These are phyloP conservation scores for Tetrao urogallus DNA, from an alignment of 2,113 vertebrate species.

Conservation along the genomic window DNA sequence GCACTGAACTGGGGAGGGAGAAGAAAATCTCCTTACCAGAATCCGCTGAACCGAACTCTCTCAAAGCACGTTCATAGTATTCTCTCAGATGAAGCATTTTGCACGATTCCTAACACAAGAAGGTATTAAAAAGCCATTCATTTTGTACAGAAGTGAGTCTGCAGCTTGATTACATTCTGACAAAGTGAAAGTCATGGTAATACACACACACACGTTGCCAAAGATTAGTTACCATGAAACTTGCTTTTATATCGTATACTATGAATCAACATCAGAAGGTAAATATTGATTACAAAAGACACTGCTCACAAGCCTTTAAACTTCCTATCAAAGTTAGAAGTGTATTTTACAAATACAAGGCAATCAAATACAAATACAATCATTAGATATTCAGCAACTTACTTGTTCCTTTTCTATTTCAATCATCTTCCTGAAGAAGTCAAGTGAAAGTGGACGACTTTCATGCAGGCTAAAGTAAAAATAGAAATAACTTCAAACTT, in stretches of 20 bases:
- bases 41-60: constrained; percentile 89
- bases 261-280: constrained; percentile 16
- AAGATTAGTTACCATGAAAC: constrained; percentile 42
- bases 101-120: constrained; percentile 82
- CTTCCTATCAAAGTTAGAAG: neutral
- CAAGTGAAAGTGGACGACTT: constrained; percentile 86
- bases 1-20: neutral
- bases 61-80: constrained; percentile 92
- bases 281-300: constrained; percentile 11
- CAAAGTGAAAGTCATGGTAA: constrained; percentile 22
- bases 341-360: neutral
- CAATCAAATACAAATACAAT: no score
- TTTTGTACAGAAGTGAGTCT: constrained; percentile 26
- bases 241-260: neutral
- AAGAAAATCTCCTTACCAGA: constrained; percentile 80
- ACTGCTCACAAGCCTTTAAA: neutral
- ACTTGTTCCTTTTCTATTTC: constrained; percentile 95
- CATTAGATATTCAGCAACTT: constrained; percentile 52
- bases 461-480: constrained; percentile 86
- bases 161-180: constrained; percentile 45
- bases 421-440: constrained; percentile 93
- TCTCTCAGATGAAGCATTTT: constrained; percentile 89
- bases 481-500: neutral
- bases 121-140: constrained; percentile 49
- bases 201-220: neutral